Conservation (phyloP, 2,113 vertebrate genomes). For the Myotis yumanensis region DNA sequence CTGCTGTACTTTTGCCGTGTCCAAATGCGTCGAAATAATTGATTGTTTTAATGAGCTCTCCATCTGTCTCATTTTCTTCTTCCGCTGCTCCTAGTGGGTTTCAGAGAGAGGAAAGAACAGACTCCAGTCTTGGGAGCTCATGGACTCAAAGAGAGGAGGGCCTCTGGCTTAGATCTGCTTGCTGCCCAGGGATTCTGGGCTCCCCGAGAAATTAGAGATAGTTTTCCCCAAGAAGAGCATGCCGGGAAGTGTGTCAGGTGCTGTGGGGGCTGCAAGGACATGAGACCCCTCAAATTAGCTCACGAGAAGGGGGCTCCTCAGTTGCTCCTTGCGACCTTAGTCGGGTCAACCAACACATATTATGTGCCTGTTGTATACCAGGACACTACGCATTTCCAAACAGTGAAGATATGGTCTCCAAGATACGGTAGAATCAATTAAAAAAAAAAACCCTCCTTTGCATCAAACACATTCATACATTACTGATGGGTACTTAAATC, state of each 20-base stretch:
- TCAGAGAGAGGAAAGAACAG: neutral
- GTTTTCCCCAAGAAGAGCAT: neutral
- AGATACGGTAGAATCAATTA: neutral
- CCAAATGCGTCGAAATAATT: slow-evolving; percentile 78
- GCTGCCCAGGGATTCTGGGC: neutral
- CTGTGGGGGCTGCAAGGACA: neutral
- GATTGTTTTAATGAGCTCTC: slow-evolving; percentile 82
- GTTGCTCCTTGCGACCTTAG: neutral
- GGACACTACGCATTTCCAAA: neutral
- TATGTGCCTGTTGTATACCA: neutral
- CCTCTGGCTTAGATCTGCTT: neutral
- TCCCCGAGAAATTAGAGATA: neutral
- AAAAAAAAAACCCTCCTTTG: neutral
- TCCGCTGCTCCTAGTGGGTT: neutral
- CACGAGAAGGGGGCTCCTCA: neutral
- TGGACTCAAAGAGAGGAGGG: neutral
- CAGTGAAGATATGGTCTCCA: neutral
- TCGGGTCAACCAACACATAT: neutral
- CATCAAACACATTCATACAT: neutral
- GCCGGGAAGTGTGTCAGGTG: neutral
- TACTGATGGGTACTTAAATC: neutral
- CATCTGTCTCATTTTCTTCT: slow-evolving; percentile 74
- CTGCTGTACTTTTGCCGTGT: slow-evolving; percentile 74
- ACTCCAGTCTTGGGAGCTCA: neutral
- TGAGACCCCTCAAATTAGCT: neutral